These are phyloP conservation scores for Dasyprocta punctata DNA, from an alignment of 2,113 vertebrate genomes.

Conservation along the genomic window DNA sequence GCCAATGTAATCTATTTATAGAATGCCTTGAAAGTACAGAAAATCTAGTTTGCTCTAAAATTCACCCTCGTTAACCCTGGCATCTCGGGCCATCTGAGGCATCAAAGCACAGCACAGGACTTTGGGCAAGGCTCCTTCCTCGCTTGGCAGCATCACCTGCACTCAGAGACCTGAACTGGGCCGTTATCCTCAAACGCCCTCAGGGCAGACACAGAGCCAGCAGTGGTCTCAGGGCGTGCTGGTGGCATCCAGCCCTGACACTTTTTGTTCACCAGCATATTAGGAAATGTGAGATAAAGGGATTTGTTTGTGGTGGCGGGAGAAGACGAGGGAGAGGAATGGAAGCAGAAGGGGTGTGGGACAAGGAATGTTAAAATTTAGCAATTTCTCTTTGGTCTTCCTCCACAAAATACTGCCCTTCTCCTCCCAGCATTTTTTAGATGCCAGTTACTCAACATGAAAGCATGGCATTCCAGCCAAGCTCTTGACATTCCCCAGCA, in stretches of 20 bases:
- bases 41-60: neutral
- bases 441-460: constrained; percentile 72
- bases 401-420: constrained; percentile 72
- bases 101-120: no score
- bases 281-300: neutral
- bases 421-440: constrained; percentile 73
- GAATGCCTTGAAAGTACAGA: neutral
- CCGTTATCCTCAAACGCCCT: neutral
- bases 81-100: neutral
- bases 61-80: neutral
- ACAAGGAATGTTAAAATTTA: constrained; percentile 56
- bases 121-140: neutral
- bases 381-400: constrained; percentile 76
- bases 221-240: neutral
- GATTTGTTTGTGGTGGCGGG: constrained; percentile 65
- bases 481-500: constrained; percentile 47
- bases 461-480: neutral
- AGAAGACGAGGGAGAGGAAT: constrained; percentile 66
- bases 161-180: neutral
- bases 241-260: neutral
- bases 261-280: constrained; percentile 14
- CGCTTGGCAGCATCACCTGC: neutral
- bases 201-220: rapidly evolving
- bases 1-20: neutral
- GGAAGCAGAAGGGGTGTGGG: constrained; percentile 62